Evolutionary conservation across 2,797 vertebrate species (phyloP).

Genomic region (Galaxias olidus): DNA sequence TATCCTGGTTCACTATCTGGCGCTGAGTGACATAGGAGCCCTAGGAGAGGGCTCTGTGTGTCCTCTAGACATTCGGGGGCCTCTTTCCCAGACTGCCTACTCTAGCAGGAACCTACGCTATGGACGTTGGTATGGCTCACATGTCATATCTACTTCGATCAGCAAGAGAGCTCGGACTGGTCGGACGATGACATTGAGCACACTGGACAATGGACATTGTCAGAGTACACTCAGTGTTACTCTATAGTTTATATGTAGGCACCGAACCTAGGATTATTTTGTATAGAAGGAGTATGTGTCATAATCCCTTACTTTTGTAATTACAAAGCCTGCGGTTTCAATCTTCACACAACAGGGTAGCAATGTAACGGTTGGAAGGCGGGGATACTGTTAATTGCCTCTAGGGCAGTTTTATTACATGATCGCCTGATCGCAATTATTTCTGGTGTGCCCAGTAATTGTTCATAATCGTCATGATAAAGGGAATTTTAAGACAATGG

Average conservation of each 20-base stretch:
- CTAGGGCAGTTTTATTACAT: conserved; percentile 28
- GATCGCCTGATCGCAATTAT: conserved; percentile 8
- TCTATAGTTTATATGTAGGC: conserved; percentile 2
- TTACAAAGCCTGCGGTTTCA: conserved; percentile 8
- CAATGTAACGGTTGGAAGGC: conserved; percentile 3
- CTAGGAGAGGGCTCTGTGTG: conserved; percentile 5
- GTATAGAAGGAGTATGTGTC: neutral
- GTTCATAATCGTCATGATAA: too few relatives aligned
- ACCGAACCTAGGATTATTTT: neutral
- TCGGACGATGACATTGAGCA: conserved; percentile 18
- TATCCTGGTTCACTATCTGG: conserved; percentile 25
- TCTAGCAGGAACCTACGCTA: conserved; percentile 13
- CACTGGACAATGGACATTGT: neutral
- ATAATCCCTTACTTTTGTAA: neutral
- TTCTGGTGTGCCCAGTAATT: too few relatives aligned
- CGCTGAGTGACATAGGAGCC: neutral
- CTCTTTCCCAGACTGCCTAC: conserved; percentile 19
- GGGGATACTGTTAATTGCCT: neutral
- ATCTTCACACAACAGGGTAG: conserved; percentile 5
- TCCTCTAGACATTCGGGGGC: conserved; percentile 32
- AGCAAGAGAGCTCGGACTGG: neutral
- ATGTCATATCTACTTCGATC: conserved; percentile 12
- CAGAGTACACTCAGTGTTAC: neutral
- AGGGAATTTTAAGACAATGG: too few relatives aligned
- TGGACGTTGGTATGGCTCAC: conserved; percentile 11